Evolutionary conservation across 1,140 invertebrate species (phyloP).

Genomic region (Hycleus cichorii): DNA sequence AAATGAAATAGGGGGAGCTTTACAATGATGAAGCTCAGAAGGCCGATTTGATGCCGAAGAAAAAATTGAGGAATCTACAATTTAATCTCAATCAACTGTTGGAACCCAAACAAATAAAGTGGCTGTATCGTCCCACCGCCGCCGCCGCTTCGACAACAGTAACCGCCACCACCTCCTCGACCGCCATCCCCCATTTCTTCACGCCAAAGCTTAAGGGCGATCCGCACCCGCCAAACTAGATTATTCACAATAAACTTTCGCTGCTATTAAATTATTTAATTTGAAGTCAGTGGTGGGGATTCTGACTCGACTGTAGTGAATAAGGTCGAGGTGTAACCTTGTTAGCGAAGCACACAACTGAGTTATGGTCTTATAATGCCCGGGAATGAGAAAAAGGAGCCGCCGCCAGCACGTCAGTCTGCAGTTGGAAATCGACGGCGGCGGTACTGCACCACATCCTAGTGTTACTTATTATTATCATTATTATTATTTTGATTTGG

Average conservation of each 20-base stretch:
- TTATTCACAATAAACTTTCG: slow-evolving; percentile 45
- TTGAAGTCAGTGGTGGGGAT: slow-evolving; percentile 31
- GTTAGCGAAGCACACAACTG: slow-evolving; percentile 40
- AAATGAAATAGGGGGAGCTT: too few species aligned
- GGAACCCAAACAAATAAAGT: too few species aligned
- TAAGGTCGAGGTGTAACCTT: slow-evolving; percentile 40
- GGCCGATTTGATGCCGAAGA: too few species aligned
- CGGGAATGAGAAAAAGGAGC: slow-evolving; percentile 40
- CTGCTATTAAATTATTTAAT: slow-evolving; percentile 45
- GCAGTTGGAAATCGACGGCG: neutral
- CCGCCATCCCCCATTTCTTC: neutral
- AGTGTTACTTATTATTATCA: neutral
- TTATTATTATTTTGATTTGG: neutral
- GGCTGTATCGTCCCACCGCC: too few species aligned
- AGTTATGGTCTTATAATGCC: slow-evolving; percentile 43
- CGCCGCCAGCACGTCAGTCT: slow-evolving; percentile 28
- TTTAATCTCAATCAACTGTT: too few species aligned
- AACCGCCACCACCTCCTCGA: neutral
- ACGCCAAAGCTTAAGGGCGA: slow-evolving; percentile 4
- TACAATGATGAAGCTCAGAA: too few species aligned
- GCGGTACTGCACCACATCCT: slow-evolving; percentile 17
- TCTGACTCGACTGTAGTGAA: slow-evolving; percentile 27
- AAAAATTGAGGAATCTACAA: too few species aligned
- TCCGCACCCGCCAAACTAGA: slow-evolving; percentile 36
- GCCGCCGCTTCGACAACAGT: neutral